These are phyloP conservation scores for Nowickia ferox DNA, from an alignment of 2,888 invertebrate genomes.

Conservation along the genomic window DNA sequence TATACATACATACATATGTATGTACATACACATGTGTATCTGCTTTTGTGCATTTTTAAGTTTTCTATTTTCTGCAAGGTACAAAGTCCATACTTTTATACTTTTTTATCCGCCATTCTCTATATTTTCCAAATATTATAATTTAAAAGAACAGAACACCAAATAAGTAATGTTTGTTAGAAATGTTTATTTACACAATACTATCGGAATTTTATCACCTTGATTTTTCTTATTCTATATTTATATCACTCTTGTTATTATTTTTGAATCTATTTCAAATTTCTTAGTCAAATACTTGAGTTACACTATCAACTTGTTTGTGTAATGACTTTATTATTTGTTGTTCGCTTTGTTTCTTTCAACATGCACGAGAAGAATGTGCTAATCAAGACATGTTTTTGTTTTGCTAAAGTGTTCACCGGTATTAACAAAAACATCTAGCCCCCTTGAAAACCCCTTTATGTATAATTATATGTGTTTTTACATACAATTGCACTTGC, in stretches of 20 bases:
- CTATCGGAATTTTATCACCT: background rate
- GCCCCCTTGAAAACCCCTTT: background rate
- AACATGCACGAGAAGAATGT: conserved; percentile 31
- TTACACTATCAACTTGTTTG: conserved; percentile 5
- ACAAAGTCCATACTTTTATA: no score
- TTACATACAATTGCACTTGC: background rate
- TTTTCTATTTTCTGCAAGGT: no score
- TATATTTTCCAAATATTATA: no score
- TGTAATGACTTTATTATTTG: conserved; percentile 16
- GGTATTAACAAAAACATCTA: conserved; percentile 24
- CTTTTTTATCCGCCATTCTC: no score
- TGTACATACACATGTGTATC: no score
- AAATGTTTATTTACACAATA: no score
- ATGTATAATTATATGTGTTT: background rate
- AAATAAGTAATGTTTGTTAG: no score
- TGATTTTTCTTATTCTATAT: conserved; percentile 29
- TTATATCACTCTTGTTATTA: background rate
- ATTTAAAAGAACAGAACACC: no score
- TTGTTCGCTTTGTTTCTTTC: conserved; percentile 3
- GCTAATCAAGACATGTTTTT: conserved; percentile 64
- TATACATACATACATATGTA: no score
- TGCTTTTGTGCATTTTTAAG: no score
- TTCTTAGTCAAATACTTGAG: conserved; percentile 21
- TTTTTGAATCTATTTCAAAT: background rate
- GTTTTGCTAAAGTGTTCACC: conserved; percentile 57